phyloP scores from a whole-genome alignment of 2,797 vertebrate species.

The Phrynocephalus forsythii region DNA sequence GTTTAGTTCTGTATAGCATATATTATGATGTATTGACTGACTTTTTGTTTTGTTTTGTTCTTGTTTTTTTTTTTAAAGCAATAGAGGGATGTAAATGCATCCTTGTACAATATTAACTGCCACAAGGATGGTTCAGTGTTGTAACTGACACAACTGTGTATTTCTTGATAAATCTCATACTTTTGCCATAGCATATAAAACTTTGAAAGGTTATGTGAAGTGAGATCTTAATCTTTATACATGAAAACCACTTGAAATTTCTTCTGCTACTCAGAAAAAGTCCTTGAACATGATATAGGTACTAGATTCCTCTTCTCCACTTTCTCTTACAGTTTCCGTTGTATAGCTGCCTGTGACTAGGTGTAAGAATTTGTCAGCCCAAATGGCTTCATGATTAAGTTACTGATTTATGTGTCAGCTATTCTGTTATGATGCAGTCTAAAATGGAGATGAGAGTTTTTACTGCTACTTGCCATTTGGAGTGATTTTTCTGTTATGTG shows the following conservation, averaged over 20 bases:
- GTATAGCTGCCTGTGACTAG: not conserved
- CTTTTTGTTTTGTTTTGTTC: not conserved
- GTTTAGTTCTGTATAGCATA: not conserved
- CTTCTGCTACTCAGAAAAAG: too few relatives aligned
- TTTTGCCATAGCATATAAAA: not conserved
- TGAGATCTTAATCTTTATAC: not conserved
- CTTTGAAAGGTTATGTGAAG: not conserved
- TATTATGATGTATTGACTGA: not conserved
- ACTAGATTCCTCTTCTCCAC: not conserved
- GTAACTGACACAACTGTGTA: not conserved
- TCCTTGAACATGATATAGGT: not conserved
- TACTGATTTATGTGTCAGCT: not conserved
- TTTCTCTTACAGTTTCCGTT: not conserved
- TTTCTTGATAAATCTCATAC: not conserved
- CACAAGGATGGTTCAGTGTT: not conserved
- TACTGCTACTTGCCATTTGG: too few relatives aligned
- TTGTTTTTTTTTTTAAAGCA: not conserved
- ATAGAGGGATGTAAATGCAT: not conserved
- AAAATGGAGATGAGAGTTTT: not conserved
- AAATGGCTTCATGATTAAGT: not conserved
- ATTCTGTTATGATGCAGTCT: not conserved
- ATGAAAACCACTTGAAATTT: not conserved
- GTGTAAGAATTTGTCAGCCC: conserved; percentile 9
- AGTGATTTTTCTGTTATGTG: too few relatives aligned
- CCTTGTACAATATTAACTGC: too few relatives aligned